These are phyloP conservation scores for Cynoglossus semilaevis DNA, from an alignment of 2,113 vertebrate genomes.

Conservation along the genomic window DNA sequence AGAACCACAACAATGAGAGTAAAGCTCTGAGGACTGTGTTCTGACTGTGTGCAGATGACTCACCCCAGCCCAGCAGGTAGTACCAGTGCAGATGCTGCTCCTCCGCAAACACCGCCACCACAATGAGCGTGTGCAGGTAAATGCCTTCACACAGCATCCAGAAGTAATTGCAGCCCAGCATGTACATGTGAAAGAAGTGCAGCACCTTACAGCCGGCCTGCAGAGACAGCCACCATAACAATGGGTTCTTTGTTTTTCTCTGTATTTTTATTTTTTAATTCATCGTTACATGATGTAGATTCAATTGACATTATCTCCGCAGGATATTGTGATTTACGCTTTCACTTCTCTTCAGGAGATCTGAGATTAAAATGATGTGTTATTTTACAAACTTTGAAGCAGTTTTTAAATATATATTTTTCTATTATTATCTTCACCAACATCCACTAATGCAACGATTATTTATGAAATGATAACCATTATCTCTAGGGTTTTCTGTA, in stretches of 20 bases:
- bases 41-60: constrained; percentile 51
- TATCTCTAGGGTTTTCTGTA: too few species aligned
- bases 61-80: constrained; percentile 98
- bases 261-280: neutral
- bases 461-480: too few species aligned
- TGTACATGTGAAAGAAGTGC: constrained; percentile 95
- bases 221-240: constrained; percentile 22
- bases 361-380: too few species aligned
- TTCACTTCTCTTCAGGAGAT: too few species aligned
- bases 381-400: too few species aligned
- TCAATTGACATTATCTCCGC: constrained; percentile 14
- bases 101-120: constrained; percentile 91
- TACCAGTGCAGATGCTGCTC: constrained; percentile 92
- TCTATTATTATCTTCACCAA: too few species aligned
- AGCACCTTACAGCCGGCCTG: constrained; percentile 93
- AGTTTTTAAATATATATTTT: too few species aligned
- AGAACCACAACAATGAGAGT: too few species aligned
- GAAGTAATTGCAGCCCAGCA: constrained; percentile 97
- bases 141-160: constrained; percentile 99
- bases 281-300: too few species aligned
- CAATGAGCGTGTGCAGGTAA: constrained; percentile 94
- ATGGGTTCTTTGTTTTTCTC: neutral
- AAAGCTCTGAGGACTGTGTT: neutral
- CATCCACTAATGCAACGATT: too few species aligned
- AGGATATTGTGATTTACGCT: neutral